phyloP scores from a whole-genome alignment of 1,140 invertebrate genomes.

The Panonychus citri region DNA sequence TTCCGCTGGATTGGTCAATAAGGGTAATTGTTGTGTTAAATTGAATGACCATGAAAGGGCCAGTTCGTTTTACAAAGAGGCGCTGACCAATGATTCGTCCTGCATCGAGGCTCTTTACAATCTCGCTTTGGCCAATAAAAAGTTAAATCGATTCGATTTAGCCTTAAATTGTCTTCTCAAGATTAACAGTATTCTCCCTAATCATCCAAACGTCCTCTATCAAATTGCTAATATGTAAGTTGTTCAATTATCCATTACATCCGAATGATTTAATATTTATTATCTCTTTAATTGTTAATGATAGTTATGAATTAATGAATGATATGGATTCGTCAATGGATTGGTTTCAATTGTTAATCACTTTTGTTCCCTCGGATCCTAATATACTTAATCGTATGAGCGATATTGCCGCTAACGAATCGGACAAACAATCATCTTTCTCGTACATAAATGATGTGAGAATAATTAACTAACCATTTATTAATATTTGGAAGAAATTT shows the following conservation, averaged over 20 bases:
- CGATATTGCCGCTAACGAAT: conserved; percentile 54
- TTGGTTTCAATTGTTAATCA: conserved; percentile 54
- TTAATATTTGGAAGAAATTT: not conserved
- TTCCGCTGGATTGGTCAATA: conserved; percentile 60
- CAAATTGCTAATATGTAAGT: conserved; percentile 53
- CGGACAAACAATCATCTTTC: conserved; percentile 74
- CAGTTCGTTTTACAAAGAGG: conserved; percentile 45
- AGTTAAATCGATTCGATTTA: conserved; percentile 42
- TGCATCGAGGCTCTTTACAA: conserved; percentile 82
- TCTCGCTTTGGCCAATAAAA: conserved; percentile 49
- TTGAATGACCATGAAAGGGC: conserved; percentile 48
- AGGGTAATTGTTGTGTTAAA: conserved; percentile 54
- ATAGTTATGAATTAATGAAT: conserved; percentile 37
- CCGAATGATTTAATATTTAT: not conserved
- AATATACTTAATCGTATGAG: conserved; percentile 55
- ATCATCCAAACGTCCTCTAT: conserved; percentile 59
- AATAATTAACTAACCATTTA: not conserved
- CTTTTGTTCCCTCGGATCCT: conserved; percentile 59
- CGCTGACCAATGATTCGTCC: conserved; percentile 52
- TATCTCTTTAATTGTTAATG: not conserved
- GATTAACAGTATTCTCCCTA: conserved; percentile 44
- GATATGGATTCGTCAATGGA: conserved; percentile 48
- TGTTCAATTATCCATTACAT: too few species aligned
- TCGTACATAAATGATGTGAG: conserved; percentile 69
- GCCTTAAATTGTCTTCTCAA: conserved; percentile 58